A percentile compares a stretch with the other conserved stretches of the same genome.
These are phyloP conservation scores for Drusus annulatus DNA, from an alignment of 1,140 invertebrate genomes.

Conservation along the genomic window DNA sequence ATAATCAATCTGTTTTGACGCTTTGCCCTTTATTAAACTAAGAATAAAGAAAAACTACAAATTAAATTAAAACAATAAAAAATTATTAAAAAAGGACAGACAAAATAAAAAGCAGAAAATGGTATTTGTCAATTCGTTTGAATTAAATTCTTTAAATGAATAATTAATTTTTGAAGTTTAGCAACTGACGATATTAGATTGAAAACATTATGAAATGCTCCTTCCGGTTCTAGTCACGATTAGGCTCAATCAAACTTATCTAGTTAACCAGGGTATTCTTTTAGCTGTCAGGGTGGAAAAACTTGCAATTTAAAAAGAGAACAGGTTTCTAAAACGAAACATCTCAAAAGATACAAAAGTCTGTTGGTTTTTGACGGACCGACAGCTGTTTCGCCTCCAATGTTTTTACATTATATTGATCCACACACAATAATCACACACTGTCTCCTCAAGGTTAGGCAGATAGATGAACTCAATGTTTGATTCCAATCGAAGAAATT, in stretches of 20 bases:
- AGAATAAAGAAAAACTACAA: constrained; percentile 4
- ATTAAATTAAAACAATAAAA: neutral
- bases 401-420: no score
- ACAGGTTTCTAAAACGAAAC: constrained; percentile 33
- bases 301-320: constrained; percentile 2
- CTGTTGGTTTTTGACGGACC: neutral
- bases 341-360: constrained; percentile 1
- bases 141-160: no score
- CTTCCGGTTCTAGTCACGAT: no score
- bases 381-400: no score
- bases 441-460: neutral
- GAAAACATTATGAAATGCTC: no score
- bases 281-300: no score
- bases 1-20: constrained; percentile 1
- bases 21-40: constrained; percentile 2
- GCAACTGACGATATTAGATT: no score
- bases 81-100: neutral
- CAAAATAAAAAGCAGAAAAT: constrained; percentile 13
- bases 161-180: no score
- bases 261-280: no score
- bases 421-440: constrained; percentile 12
- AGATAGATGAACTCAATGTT: neutral
- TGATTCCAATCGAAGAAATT: neutral
- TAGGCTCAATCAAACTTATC: no score
- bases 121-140: neutral